Evolutionary conservation across 2,113 vertebrate genomes (phyloP), one percentile per base, ranked within the genome.

Genomic region (Abramis brama): DNA sequence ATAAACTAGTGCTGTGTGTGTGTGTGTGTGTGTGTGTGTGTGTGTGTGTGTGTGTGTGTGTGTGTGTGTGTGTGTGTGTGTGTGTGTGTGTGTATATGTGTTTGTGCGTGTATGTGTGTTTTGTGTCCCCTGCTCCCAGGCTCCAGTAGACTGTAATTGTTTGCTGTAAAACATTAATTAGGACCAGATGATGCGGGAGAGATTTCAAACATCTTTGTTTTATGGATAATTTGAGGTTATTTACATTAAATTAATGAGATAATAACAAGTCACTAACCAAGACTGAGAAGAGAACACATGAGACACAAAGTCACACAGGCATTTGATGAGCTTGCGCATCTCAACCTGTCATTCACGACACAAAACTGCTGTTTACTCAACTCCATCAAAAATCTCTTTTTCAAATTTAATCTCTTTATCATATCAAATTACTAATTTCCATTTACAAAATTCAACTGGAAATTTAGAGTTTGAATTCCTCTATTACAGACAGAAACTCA

Each of bases 181-280:
- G 90, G 92, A 90, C 90, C 94, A 95, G 92, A 94, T 94, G 93
- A 94, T 92, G 92, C 91, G 91, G 93, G 92, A 91, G 90, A 92
- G 90, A 91, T 92, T 90, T 90, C 92, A 91, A 91, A 88, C 90
- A 89, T 92, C 92, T 90, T 79, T 86, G 89, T 94, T 95, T 95
- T 92, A 94, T 94, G 91, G 93, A 92, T 95, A 93, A 94, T 94
- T 94, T 94, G 92, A 93, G 90, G 93, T 93, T 93, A 93, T 94
- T 95, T 95, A 93, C 92, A 90, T 91, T 91, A 90, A 92, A 94
- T 93, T 90, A 94, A 92, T 91, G 89, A 89, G 90, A 89, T 92
- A 91, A 91, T 92, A 94, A 93, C 81, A 76, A 93, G 91, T 86
- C 70, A 80, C 92, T 92, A 90, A 82, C 89, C 87, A 89, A 66